Evolutionary conservation across 2,797 vertebrate species (phyloP).

Genomic region (Antrozous pallidus): DNA sequence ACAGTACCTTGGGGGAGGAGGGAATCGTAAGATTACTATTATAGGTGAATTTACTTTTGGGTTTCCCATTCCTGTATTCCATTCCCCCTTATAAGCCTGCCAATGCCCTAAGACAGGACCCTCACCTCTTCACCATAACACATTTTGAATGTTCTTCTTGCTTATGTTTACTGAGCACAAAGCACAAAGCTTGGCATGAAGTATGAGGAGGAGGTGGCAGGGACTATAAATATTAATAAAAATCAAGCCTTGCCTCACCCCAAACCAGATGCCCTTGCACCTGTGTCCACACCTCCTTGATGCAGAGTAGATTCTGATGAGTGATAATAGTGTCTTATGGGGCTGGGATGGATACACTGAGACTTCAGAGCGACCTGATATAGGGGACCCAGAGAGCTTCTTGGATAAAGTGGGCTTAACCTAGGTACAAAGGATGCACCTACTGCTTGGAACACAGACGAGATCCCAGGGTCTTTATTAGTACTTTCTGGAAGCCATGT

Average conservation of each 20-base stretch:
- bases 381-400: background rate
- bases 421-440: background rate
- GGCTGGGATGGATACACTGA: accelerated
- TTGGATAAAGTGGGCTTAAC: background rate
- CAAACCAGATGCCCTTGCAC: background rate
- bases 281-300: background rate
- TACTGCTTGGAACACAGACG: background rate
- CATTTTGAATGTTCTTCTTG: background rate
- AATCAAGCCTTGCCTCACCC: background rate
- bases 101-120: background rate
- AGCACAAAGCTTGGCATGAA: background rate
- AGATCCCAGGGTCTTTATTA: background rate
- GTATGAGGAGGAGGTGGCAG: no score
- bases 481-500: background rate
- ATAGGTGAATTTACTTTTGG: background rate
- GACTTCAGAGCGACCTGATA: background rate
- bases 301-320: background rate
- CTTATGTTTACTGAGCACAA: background rate
- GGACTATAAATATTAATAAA: background rate
- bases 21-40: background rate
- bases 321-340: background rate
- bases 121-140: background rate
- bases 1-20: background rate
- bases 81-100: background rate
- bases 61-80: background rate